Base-by-base conservation (phyloP, 2,888 invertebrate genomes). In the Dicyrtomina minuta region DNA sequence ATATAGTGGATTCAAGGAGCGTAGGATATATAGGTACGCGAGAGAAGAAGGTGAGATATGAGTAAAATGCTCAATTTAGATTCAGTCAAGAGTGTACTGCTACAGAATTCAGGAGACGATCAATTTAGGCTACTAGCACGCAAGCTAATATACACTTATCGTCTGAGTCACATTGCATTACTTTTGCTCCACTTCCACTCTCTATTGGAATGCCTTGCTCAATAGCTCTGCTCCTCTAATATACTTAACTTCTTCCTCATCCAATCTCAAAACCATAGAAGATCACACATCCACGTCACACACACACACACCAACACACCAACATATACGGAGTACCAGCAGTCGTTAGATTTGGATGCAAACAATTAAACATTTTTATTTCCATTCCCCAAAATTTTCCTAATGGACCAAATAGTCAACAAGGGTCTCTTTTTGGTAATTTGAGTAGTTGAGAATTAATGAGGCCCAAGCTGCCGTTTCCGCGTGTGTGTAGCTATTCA, bases 71-170 rank as follows among this genome's bases (percentile, higher is more conserved):
- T 27, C 62, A 62, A 62, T 62, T 62, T 62, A 33, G 26, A 62
- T 62, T 46, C 62, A 46, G 49, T 15, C 61, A 27, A n/a, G 49
- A 62, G 27, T 62, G n/a, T 56, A 49, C 56, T n/a, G 17, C 62
- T 62, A 49, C 46, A 62, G 62, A 46, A 62, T 46, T 62, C 62
- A 62, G 24, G 49, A 46, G 62, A 62, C 46, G 61, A 62, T 62
- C 62, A 62, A 62, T 62, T 62, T 46, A 62, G 62, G 62, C 62
- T 62, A 62, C 62, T 62, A 49, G 62, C 62, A 62, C 62, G 62
- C 49, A 62, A 33, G n/a, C 39, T 59, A 59, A 39, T 62, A 62
- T 20, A 44, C 56, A 27, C 27, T 56, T 26, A 33, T 27, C 12
- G 56, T 56, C n/a, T 27, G 56, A 56, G 27, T 24, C 59, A 41